Evolutionary conservation across 1,140 invertebrate species (phyloP), one percentile per base, ranked within the genome.

Genomic region (Drosophila cardini): DNA sequence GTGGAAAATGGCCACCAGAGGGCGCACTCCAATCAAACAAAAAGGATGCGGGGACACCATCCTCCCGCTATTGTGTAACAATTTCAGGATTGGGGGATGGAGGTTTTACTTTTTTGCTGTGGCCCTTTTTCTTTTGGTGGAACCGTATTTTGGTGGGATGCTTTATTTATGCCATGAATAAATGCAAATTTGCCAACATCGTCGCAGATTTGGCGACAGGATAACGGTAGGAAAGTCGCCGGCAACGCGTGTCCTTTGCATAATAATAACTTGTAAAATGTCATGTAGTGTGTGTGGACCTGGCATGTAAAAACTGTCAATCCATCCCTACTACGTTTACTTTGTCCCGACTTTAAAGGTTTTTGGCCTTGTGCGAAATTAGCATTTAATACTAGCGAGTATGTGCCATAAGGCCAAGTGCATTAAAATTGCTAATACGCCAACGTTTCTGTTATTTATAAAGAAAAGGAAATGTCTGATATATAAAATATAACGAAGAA

Each of bases 91-190:
- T n/a, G n/a, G 57, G 38, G 32, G 48, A 77, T 40, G 7, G 32
- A 10, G 45, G 9, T 4, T 34, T 36, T 56, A 4, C 36, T 56
- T 64, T 50, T 76, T 62, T 67, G 58, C 36, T 63, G 62, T 32
- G 42, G 15, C 70, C 78, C 62, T 78, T 65, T 78, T 57, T 48
- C 6, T 21, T 18, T 26, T 40, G 60, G 46, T 30, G 9, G 18
- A 10, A 32, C 9, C 48, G 52, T 40, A 18, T 74, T 74, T 69
- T 42, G 42, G 48, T 32, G 32, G 18, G 45, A 70, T 78, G 70
- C 83, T 83, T 87, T 86, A 86, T 86, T 87, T 87, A 86, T 86
- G 83, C 72, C 83, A 86, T 87, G 83, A 86, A 86, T 86, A 86
- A 87, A 86, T 86, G 83, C 76, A 86, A 86, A 86, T 87, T 86